Evolutionary conservation across 2,113 vertebrate genomes (phyloP), one percentile per base, ranked within the genome.

Genomic region (Forbesichthys agassizii): DNA sequence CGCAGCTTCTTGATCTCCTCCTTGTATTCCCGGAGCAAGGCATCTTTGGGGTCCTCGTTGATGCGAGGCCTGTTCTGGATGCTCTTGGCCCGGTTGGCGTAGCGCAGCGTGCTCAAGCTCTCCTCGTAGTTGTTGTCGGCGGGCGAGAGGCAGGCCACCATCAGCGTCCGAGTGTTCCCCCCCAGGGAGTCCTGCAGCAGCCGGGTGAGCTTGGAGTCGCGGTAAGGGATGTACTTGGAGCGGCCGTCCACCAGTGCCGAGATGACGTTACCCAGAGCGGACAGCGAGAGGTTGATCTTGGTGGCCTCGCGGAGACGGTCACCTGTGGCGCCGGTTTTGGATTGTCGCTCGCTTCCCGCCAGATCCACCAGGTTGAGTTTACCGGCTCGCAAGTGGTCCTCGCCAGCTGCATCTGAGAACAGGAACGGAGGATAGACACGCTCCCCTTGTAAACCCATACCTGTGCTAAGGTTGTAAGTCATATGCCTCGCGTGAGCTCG

Each of bases 241-340:
- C 92, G 93, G 2, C 95, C 94, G 0, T 95, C 93, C 5, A 94
- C 95, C 80, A 99, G 91, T 0, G 95, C 96, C 0, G 93, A 97
- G 90, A 96, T 96, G 88, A 97, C 93, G 0, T 96, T 98, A 54
- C 96, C 95, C 87, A 97, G 86, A 0, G 95, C 95, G 0, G 93
- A 96, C 60, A 97, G 94, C 0, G 96, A 97, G 16, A 98, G 91
- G 91, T 95, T 97, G 90, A 98, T 96, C 89, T 96, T 97, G 61
- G 94, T 95, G 86, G 95, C 95, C 64, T 97, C 95, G 1, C 92
- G 94, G 61, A 98, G 94, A 0, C 89, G 88, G 66, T 96, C 94
- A 0, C 96, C 96, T 0, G 89, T 93, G 11, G 95, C 94, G 0
- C 94, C 94, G 0, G 95, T 96, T 91, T 96, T 97, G 14, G 95